Evolutionary conservation across 2,113 vertebrate species (phyloP), one percentile per base, ranked within the genome.

Genomic region (Ascaphus truei): DNA sequence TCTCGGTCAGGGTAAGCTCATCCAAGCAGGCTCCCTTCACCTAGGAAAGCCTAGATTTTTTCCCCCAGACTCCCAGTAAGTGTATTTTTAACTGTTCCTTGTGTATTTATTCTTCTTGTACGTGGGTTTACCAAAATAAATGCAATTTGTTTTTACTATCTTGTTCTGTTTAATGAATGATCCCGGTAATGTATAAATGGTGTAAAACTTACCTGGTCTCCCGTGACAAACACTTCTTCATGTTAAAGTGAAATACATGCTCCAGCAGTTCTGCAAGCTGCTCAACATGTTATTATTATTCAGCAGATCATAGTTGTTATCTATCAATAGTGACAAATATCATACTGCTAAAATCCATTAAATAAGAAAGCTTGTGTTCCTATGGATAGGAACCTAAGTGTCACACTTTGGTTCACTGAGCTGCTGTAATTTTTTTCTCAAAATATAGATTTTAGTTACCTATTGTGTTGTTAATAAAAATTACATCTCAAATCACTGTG

Each of bases 331-430:
- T 50, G 39, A 59, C 39, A 68, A 48, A 68, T 68, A 59, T 34
- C 65, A 59, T 50, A 59, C 55, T 68, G 65, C 45, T 68, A 68
- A 68, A 68, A 50, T 59, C 65, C 65, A 68, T 68, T 68, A 68
- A 59, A 59, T 29, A 25, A 33, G 31, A 48, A 30, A 2, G 51
- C 18, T 31, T 26, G 55, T 55, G 13, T 59, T 59, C 47, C 45
- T 59, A 59, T 37, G n/a, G 55, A 57, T 15, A 29, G 43, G 7
- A 68, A 48, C n/a, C 41, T 37, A 12, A 36, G 43, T 50, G 6
- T 33, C 65, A 58, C 33, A 22, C 53, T 48, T 59, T 68, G 53
- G 39, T 48, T 58, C 57, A 45, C 29, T 31, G 41, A 68, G 37
- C 30, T 22, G 39, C 53, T 68, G 65, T 50, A 47, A 27, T 36